Conservation (phyloP, 2,888 invertebrate genomes). For the Drosophila lacicola region DNA sequence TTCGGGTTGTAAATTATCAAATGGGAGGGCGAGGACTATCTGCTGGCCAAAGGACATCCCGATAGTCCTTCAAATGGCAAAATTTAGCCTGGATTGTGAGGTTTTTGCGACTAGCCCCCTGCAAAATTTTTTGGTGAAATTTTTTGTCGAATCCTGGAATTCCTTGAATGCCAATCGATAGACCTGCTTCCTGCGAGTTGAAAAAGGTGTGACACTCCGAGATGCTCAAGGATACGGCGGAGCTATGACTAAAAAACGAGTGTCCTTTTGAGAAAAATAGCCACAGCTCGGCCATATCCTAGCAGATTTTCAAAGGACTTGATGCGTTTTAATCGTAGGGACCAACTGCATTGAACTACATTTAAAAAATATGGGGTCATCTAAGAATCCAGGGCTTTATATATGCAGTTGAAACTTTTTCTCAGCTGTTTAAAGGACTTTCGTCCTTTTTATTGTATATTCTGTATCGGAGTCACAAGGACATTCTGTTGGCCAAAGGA, state of each 20-base stretch:
- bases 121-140: not conserved
- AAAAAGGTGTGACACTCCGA: not conserved
- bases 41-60: not conserved
- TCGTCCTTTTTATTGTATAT: no score
- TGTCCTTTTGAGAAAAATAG: not conserved
- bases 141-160: conserved; percentile 1
- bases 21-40: not conserved
- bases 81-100: not conserved
- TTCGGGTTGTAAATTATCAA: not conserved
- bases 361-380: no score
- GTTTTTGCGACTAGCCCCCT: not conserved
- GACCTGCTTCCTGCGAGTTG: not conserved
- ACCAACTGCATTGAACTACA: no score
- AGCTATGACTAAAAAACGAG: not conserved
- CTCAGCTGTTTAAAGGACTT: no score
- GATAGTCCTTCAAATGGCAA: not conserved
- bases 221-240: not conserved
- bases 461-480: no score
- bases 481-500: no score
- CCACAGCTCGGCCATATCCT: not conserved
- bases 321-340: not conserved
- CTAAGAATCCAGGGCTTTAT: no score
- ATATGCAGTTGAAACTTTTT: no score
- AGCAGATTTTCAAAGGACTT: not conserved
- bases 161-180: not conserved